phyloP scores from a whole-genome alignment of 2,797 vertebrate species.

The Brachymystax lenok region DNA sequence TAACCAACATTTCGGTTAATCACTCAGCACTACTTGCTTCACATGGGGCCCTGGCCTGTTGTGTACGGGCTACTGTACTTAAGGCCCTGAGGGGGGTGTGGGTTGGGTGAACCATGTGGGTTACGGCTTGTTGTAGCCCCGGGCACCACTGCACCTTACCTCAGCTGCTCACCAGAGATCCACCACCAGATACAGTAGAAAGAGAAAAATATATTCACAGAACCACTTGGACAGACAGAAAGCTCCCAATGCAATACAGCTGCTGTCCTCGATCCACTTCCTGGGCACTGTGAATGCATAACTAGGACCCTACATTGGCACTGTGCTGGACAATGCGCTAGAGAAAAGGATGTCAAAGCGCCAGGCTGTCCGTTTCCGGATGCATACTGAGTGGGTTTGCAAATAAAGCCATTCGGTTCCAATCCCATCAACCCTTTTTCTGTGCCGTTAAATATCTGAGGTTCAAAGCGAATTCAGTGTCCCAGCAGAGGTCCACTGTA shows the following conservation, averaged over 20 bases:
- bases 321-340: background rate
- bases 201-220: slow-evolving; percentile 4
- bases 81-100: slow-evolving; percentile 5
- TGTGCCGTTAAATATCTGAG: background rate
- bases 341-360: background rate
- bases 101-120: slow-evolving; percentile 53
- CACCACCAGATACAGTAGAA: slow-evolving; percentile 1
- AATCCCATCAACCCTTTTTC: background rate
- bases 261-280: background rate
- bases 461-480: background rate
- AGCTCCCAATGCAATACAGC: background rate
- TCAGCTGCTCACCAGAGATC: slow-evolving; percentile 13
- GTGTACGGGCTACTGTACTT: slow-evolving; percentile 51
- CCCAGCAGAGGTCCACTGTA: background rate
- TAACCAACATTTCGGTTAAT: too few relatives aligned
- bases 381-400: background rate
- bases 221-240: background rate
- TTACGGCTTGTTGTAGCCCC: slow-evolving; percentile 50
- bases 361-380: background rate
- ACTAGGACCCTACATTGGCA: background rate
- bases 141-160: slow-evolving; percentile 44
- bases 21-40: background rate
- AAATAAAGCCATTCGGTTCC: background rate
- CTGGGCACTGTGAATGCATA: background rate
- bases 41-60: slow-evolving; percentile 16